These are phyloP conservation scores for Ochropleura leucogaster DNA, from an alignment of 2,888 invertebrate genomes.

Conservation along the genomic window DNA sequence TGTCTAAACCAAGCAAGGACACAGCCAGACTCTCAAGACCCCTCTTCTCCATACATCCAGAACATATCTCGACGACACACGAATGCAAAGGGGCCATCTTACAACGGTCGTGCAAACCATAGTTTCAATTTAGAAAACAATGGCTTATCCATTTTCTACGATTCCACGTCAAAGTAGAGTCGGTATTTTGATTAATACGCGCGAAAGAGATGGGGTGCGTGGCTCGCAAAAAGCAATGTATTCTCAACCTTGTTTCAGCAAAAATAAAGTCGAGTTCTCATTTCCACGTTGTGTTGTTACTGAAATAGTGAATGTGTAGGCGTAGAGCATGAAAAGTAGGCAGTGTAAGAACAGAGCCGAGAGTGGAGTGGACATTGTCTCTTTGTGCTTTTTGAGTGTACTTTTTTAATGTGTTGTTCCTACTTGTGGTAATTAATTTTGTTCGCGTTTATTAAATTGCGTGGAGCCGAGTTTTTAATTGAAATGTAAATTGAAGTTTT, in stretches of 20 bases:
- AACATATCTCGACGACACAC: constrained; percentile 46
- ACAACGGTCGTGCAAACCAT: constrained; percentile 81
- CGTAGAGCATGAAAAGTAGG: constrained; percentile 90
- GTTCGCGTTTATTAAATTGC: constrained; percentile 56
- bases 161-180: constrained; percentile 90
- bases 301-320: constrained; percentile 89
- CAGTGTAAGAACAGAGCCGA: constrained; percentile 84
- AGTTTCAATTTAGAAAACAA: constrained; percentile 90
- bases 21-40: constrained; percentile 69
- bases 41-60: constrained; percentile 66
- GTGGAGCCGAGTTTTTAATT: constrained; percentile 56
- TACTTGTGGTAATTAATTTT: constrained; percentile 65
- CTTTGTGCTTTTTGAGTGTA: constrained; percentile 69
- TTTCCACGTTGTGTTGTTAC: constrained; percentile 75
- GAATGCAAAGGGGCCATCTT: constrained; percentile 73
- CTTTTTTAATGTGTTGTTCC: constrained; percentile 61
- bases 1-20: constrained; percentile 84
- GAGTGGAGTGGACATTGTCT: constrained; percentile 83
- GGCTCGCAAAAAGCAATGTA: constrained; percentile 61
- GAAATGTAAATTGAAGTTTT: constrained; percentile 53
- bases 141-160: constrained; percentile 90
- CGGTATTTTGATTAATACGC: constrained; percentile 90
- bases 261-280: constrained; percentile 79
- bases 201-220: constrained; percentile 89
- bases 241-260: constrained; percentile 73